Evolutionary conservation across 2,888 invertebrate species (phyloP).

Genomic region (Epirrita christyi): DNA sequence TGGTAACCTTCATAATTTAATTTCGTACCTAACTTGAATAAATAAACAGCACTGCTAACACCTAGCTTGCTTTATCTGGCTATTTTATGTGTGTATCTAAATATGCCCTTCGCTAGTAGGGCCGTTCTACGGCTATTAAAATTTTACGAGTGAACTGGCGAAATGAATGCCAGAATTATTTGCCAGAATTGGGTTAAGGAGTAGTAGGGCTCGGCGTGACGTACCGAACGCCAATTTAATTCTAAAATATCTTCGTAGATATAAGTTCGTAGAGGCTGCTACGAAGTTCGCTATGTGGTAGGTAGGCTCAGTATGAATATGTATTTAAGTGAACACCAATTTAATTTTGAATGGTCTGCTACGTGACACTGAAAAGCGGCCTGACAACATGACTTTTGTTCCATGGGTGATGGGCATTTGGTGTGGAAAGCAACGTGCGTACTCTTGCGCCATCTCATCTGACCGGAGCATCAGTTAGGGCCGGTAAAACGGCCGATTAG

Average conservation of each 20-base stretch:
- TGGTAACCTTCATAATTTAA: conserved; percentile 20
- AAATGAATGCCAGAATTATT: conserved; percentile 80
- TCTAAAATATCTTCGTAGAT: conserved; percentile 48
- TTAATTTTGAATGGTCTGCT: too few species aligned
- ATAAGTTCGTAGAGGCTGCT: not conserved
- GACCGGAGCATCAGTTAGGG: too few species aligned
- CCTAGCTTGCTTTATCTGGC: conserved; percentile 23
- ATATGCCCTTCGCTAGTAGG: conserved; percentile 42
- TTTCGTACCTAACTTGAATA: conserved; percentile 16
- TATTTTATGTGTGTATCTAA: conserved; percentile 31
- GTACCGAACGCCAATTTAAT: conserved; percentile 58
- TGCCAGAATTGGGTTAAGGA: conserved; percentile 80
- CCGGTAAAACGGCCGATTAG: too few species aligned
- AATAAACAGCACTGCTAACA: conserved; percentile 39
- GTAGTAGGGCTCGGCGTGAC: conserved; percentile 66
- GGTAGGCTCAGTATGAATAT: too few species aligned
- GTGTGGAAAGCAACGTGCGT: too few species aligned
- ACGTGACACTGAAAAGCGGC: too few species aligned
- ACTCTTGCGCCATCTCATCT: too few species aligned
- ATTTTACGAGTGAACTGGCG: conserved; percentile 80
- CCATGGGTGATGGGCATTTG: too few species aligned
- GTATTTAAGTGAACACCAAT: too few species aligned
- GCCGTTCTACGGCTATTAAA: conserved; percentile 75
- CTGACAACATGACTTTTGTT: too few species aligned
- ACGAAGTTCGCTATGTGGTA: not conserved